Percentiles rank a stretch among this genome's conserved stretches.
These are phyloP conservation scores for Upupa epops DNA, from an alignment of 2,113 vertebrate species.

Conservation along the genomic window DNA sequence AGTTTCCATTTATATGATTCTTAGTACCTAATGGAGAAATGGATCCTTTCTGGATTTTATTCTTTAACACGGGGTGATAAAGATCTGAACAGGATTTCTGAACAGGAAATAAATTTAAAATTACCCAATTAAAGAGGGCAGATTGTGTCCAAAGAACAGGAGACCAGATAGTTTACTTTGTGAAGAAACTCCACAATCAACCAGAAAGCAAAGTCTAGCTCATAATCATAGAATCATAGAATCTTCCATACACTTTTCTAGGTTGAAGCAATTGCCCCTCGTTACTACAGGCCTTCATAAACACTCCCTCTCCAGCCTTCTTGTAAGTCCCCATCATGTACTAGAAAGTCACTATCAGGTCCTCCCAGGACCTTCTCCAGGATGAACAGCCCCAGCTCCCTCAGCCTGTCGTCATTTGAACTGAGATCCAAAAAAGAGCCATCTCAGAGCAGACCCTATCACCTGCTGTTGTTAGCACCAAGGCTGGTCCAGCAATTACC, in stretches of 20 bases:
- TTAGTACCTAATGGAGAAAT: background rate
- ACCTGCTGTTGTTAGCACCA: background rate
- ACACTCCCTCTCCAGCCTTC: no score
- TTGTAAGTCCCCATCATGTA: no score
- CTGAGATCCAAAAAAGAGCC: background rate
- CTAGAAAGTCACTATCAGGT: no score
- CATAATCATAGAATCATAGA: background rate
- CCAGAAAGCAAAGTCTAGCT: background rate
- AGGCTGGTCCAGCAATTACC: background rate
- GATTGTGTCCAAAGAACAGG: background rate
- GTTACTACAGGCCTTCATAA: no score
- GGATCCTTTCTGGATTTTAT: background rate
- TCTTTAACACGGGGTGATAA: background rate
- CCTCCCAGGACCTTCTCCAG: no score
- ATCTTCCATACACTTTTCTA: no score
- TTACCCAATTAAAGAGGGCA: background rate
- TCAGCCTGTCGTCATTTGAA: background rate
- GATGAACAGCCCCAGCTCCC: no score
- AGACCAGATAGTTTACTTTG: background rate
- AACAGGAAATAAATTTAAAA: background rate
- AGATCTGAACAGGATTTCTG: background rate
- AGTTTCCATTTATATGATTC: background rate
- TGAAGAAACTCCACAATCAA: background rate
- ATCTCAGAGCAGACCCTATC: background rate
- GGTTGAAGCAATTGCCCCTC: no score